Base-by-base conservation (phyloP, 2,888 invertebrate species). In the Pemphredon lugubris region DNA sequence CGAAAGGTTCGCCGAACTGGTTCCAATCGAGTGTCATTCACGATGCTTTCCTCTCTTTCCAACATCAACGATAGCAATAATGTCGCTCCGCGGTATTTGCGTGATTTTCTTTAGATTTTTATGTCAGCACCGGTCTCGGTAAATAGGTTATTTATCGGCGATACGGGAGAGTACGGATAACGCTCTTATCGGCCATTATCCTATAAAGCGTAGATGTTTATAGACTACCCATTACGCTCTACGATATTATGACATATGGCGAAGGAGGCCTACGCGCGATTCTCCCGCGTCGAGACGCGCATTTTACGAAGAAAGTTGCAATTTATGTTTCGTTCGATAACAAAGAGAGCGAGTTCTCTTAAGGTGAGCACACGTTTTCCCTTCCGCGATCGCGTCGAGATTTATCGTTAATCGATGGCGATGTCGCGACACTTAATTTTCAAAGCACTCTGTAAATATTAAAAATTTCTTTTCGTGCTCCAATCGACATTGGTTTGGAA, bases 181-280 rank as follows among this genome's bases (percentile, higher is more conserved):
- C 6, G 16, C 21, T 30, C 44, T 63, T 63, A 75, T 75, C 51
- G 61, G 7, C 47, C 39, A 71, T 75, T 66, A 71, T 39, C 32
- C 55, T 53, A 48, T 57, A 63, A 66, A 66, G 32, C 32, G 14
- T 20, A 65, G 30, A 71, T 55, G 32, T 75, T 71, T 63, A 65
- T 71, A 20, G 32, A 75, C 47, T 71, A 34, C 39, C 39, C 53
- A 32, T 30, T 30, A 60, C 42, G 54, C 30, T 32, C 3, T 11
- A 16, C 20, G 13, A 30, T 45, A 37, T 64, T 57, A 39, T 37
- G 68, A 44, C 37, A 47, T 60, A 53, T 60, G 26, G 20, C n/a
- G 13, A 53, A 48, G 30, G 40, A 23, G 21, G 32, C 34, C 26
- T 23, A 37, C 58, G 30, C 42, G 7, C 11, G 44, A 16, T 40